These are phyloP conservation scores for Bradypodion pumilum DNA, from an alignment of 2,797 vertebrate species.

Conservation along the genomic window DNA sequence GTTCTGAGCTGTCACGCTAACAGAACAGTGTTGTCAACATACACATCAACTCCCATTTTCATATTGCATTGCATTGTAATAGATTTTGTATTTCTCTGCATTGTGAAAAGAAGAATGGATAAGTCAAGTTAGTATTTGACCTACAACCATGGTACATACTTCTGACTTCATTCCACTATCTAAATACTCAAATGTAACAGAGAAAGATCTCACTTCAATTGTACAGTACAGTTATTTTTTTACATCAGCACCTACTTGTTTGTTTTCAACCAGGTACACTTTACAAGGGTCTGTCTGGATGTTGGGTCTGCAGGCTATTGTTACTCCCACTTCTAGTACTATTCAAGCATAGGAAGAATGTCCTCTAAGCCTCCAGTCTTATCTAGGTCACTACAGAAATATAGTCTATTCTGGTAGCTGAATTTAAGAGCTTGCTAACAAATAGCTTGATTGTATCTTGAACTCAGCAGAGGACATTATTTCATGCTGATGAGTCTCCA, in stretches of 20 bases:
- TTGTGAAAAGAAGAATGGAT: background rate
- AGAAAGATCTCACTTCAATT: background rate
- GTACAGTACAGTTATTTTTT: background rate
- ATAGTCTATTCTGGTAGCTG: conserved; percentile 2
- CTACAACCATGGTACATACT: too few species aligned
- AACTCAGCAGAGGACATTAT: conserved; percentile 19
- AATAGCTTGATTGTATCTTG: conserved; percentile 30
- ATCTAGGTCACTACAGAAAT: conserved; percentile 6
- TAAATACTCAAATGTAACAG: background rate
- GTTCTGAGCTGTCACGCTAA: background rate
- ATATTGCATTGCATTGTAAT: background rate
- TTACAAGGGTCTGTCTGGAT: background rate
- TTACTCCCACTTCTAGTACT: background rate
- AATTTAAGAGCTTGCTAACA: conserved; percentile 26
- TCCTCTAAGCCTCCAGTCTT: conserved; percentile 1
- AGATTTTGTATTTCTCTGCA: background rate
- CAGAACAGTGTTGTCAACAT: background rate
- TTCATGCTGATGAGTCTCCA: conserved; percentile 10
- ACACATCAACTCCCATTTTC: background rate
- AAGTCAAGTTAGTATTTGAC: background rate
- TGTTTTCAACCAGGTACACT: background rate
- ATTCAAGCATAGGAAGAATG: conserved; percentile 13
- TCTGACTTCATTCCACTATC: background rate
- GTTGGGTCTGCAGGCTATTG: background rate
- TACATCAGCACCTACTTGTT: background rate